Evolutionary conservation across 2,797 vertebrate species (phyloP).

Genomic region (Holocentrus rufus): DNA sequence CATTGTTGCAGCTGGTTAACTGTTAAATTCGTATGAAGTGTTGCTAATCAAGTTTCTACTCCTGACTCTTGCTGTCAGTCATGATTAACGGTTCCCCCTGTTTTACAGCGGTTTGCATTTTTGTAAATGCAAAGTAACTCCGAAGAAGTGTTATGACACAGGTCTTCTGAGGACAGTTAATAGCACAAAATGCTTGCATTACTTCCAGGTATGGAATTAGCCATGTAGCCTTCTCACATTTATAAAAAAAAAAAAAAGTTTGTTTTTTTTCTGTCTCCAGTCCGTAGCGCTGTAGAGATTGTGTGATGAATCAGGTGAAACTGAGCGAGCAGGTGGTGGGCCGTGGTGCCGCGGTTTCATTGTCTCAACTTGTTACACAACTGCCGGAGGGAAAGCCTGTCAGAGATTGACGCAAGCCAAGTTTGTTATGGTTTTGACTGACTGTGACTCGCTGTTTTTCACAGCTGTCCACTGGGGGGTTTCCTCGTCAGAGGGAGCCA

Average conservation of each 20-base stretch:
- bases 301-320: constrained; percentile 71
- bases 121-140: constrained; percentile 1
- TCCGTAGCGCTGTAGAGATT: neutral
- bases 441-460: constrained; percentile 72
- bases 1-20: neutral
- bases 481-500: constrained; percentile 44
- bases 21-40: neutral
- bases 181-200: neutral
- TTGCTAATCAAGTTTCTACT: neutral
- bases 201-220: neutral
- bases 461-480: constrained; percentile 63
- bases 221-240: constrained; percentile 25
- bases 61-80: constrained; percentile 1
- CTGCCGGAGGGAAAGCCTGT: constrained; percentile 66
- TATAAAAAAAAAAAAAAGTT: constrained; percentile 41
- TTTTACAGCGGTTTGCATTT: neutral
- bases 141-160: neutral
- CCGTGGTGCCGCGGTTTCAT: constrained; percentile 42
- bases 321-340: constrained; percentile 66
- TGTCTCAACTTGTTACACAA: constrained; percentile 74
- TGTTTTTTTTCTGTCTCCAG: constrained; percentile 27
- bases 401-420: constrained; percentile 65
- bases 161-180: constrained; percentile 1
- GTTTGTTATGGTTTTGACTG: constrained; percentile 76
- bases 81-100: constrained; percentile 1